phyloP scores from a whole-genome alignment of 2,888 invertebrate genomes.

The Campaea margaritaria region DNA sequence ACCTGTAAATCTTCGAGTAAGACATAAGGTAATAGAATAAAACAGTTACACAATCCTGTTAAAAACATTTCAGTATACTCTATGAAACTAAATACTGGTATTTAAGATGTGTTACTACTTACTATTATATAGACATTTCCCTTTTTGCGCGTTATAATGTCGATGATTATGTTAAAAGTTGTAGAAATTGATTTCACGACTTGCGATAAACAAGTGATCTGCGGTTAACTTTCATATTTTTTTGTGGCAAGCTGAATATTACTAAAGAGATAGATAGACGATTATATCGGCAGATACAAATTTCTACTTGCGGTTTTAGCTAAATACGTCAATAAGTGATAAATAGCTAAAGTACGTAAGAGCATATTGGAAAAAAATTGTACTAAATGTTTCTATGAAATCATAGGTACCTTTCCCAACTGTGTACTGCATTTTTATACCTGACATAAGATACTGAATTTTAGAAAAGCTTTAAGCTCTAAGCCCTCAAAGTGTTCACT shows the following conservation, averaged over 20 bases:
- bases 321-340: slow-evolving; percentile 5
- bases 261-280: slow-evolving; percentile 1
- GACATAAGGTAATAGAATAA: slow-evolving; percentile 1
- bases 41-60: neutral
- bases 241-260: slow-evolving; percentile 16
- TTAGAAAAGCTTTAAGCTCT: no score
- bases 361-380: no score
- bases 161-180: slow-evolving; percentile 9
- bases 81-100: no score
- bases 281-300: slow-evolving; percentile 7
- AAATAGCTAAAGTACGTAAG: no score
- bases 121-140: neutral
- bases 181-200: slow-evolving; percentile 21
- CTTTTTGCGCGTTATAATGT: neutral
- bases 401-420: no score
- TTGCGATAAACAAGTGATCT: slow-evolving; percentile 14
- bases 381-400: no score
- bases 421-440: neutral
- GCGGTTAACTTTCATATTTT: slow-evolving; percentile 25
- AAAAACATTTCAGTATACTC: no score
- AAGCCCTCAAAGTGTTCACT: no score
- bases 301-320: slow-evolving; percentile 10
- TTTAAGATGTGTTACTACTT: neutral
- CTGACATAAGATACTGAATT: no score
- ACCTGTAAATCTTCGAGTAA: slow-evolving; percentile 2